phyloP scores from a whole-genome alignment of 2,113 vertebrate genomes.

The Thomomys bottae region DNA sequence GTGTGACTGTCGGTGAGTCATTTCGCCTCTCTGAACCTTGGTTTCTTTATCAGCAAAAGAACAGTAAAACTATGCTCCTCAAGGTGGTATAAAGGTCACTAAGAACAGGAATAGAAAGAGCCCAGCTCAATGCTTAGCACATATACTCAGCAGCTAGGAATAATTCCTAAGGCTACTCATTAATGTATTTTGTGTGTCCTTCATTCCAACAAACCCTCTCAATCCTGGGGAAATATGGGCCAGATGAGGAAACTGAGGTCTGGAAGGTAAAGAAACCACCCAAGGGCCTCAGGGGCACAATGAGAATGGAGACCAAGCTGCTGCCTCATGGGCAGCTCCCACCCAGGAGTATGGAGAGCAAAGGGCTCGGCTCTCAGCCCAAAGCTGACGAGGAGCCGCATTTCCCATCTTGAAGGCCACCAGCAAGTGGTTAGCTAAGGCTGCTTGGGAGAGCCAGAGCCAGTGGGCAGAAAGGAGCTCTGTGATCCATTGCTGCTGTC shows the following conservation, averaged over 20 bases:
- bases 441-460: background rate
- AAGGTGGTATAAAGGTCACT: background rate
- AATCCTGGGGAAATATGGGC: background rate
- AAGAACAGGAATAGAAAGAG: background rate
- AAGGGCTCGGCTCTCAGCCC: background rate
- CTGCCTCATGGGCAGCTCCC: background rate
- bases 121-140: background rate
- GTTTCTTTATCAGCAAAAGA: background rate
- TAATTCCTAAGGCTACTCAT: background rate
- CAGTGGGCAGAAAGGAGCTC: background rate
- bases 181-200: background rate
- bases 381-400: background rate
- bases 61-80: background rate
- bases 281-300: background rate
- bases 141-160: background rate
- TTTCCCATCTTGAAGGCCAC: background rate
- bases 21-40: background rate
- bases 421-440: background rate
- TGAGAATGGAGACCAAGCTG: background rate
- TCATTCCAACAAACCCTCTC: background rate
- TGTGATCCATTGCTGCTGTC: background rate
- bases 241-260: slow-evolving; percentile 23
- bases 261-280: background rate
- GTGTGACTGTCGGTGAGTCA: background rate
- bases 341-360: background rate